Base-by-base conservation (phyloP, 37 sponge, comb jelly and placozoan genomes). In the Aphrocallistes beatrix region DNA sequence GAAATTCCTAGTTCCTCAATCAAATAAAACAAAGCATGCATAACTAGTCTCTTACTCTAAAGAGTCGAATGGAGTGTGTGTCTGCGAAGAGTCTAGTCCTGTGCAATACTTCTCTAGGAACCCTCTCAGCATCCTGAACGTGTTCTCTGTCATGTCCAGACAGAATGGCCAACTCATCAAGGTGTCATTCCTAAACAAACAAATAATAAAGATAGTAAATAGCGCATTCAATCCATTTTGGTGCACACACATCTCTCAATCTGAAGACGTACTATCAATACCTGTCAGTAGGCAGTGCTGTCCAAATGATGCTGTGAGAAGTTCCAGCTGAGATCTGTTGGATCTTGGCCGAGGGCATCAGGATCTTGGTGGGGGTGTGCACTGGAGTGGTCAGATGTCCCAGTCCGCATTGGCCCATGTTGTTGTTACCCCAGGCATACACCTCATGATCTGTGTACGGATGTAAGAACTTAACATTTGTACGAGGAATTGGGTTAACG, bases 381-480 rank as follows among this genome's bases (percentile, higher is more conserved):
- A 96, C 90, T 17, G 88, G 85, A 75, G 88, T 83, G 32, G 81
- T 87, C 69, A 49, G 85, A 84, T 89, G 89, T 10, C 93, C 96
- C 81, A 88, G 91, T 6, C 96, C 96, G 85, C 93, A 93, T 87
- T 96, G 96, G 0, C 93, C 94, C 87, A 90, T 92, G 75, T 87
- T 88, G 87, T 96, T 96, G 50, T 85, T 90, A 34, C 96, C 96
- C 96, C 96, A 96, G 30, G 94, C 90, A 69, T 87, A 96, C 86
- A 96, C 93, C 48, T 88, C 92, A 36, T 92, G 90, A 48, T 94
- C 92, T 93, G 45, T 36, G 37, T 6, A 42, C 45, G 13, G 13
- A 3, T n/a, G n/a, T n/a, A 60, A 28, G 6, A 60, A 60, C 6
- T 39, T 23, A 82, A 38, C 25, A 39, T 23, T 23, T 28, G 23